Base-by-base conservation (phyloP, 1,140 invertebrate species). In the Sarcophaga bullata region DNA sequence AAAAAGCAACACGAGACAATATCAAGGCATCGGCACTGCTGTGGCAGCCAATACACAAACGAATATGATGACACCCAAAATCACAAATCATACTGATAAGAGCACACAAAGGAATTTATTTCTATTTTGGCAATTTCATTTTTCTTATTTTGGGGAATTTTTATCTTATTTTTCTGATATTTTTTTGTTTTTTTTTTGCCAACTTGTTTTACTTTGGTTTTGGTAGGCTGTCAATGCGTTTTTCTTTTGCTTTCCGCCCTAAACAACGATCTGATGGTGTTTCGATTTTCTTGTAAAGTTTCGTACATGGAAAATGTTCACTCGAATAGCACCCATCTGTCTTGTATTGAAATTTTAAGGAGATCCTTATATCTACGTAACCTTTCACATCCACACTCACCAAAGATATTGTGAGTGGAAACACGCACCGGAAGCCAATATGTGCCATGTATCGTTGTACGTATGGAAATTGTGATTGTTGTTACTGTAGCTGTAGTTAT, bases 71-170 rank as follows among this genome's bases (percentile, higher is more conserved):
- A 89, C 86, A 89, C 86, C 86, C 86, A 86, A 85, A 87, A 89
- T 88, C 88, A 89, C 86, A 89, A 89, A 89, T 89, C 88, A 89
- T 88, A 88, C 87, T 88, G 88, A 89, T 89, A 89, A 89, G 88
- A 89, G 85, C 84, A 86, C 86, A 89, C 87, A 89, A 89, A 89
- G 85, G 86, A 89, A 89, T 87, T 87, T 88, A 88, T 89, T 88
- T 87, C 46, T 58, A 62, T 68, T 80, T 62, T 47, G 19, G 80
- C 47, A 62, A 47, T 75, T 75, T 75, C 1, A 13, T 72, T 72
- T 84, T 87, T 86, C 86, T 86, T 84, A 84, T 73, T 80, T 83
- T n/a, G 13, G 19, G 47, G 6, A 80, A 50, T n/a, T 80, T 80
- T 81, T 81, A 72, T 73, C 62, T 75, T 82, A 37, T 37, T 37